These are phyloP conservation scores for Apis florea DNA, from an alignment of 1,140 invertebrate genomes.

Conservation along the genomic window DNA sequence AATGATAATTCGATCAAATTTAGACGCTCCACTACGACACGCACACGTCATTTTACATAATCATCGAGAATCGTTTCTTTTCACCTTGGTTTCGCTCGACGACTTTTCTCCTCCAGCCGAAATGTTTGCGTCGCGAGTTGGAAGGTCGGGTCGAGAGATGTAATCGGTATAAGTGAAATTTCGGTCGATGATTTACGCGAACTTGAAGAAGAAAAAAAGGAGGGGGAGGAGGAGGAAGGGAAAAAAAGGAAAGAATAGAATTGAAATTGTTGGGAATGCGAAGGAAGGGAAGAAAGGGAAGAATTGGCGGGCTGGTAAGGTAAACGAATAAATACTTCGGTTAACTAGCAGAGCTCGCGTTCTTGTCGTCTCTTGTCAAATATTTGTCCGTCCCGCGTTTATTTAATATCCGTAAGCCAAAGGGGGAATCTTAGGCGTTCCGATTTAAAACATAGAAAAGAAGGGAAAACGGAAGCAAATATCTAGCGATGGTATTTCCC, in stretches of 20 bases:
- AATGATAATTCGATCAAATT: too few relatives aligned
- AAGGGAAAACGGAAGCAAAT: constrained; percentile 12
- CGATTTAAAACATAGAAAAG: constrained; percentile 14
- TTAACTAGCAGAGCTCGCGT: not conserved
- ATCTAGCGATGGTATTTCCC: constrained; percentile 2
- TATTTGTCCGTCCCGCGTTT: constrained; percentile 11
- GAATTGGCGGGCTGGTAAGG: not conserved
- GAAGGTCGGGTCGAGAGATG: not conserved
- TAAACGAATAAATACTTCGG: constrained; percentile 25
- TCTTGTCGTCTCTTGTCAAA: constrained; percentile 13
- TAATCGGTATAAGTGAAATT: too few relatives aligned
- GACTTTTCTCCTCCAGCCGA: not conserved
- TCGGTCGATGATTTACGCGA: too few relatives aligned
- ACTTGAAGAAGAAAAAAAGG: too few relatives aligned
- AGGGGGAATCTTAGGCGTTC: not conserved
- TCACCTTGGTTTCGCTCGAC: not conserved
- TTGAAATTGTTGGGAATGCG: not conserved
- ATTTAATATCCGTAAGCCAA: constrained; percentile 18
- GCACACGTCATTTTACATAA: too few relatives aligned
- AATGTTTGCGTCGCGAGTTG: not conserved
- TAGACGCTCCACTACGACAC: too few relatives aligned
- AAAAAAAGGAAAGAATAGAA: not conserved
- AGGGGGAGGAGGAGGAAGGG: too few relatives aligned
- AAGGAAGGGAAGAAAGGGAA: not conserved
- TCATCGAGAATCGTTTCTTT: not conserved